A percentile compares a stretch with the other conserved stretches of the same genome.
Conservation (phyloP, 2,113 vertebrate species). For the Osmerus mordax region DNA sequence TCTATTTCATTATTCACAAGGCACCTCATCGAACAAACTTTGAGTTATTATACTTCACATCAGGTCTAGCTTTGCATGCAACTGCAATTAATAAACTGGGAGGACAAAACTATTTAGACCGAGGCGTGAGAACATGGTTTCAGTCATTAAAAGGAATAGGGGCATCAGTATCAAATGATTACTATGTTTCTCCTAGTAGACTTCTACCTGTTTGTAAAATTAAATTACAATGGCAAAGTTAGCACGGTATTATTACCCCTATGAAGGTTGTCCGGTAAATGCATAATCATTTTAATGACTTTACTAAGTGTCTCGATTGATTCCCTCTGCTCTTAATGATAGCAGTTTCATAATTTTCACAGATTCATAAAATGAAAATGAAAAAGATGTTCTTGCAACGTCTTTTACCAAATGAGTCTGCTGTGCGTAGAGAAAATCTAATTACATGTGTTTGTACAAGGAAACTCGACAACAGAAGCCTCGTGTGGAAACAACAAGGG, state of each 20-base stretch:
- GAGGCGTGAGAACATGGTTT: no score
- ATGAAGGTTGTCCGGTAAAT: no score
- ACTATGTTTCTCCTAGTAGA: no score
- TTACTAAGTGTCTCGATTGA: background rate
- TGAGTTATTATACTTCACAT: background rate
- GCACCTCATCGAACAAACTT: background rate
- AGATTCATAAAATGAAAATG: no score
- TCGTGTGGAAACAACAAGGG: background rate
- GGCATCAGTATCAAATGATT: no score
- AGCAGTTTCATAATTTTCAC: background rate
- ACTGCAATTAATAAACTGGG: background rate
- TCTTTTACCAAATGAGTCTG: background rate
- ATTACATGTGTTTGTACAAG: constrained; percentile 24
- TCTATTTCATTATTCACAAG: background rate
- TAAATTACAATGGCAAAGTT: no score
- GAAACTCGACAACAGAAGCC: background rate
- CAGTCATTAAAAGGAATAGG: no score
- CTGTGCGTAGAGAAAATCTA: background rate
- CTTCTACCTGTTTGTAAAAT: no score
- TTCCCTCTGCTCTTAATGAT: background rate
- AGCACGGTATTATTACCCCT: no score
- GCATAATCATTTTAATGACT: background rate
- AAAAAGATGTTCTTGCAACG: no score
- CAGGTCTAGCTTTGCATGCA: background rate
- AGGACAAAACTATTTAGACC: background rate